Percentiles rank a stretch among this genome's conserved stretches.
phyloP scores from a whole-genome alignment of 2,113 vertebrate species.

The Ornithorhynchus anatinus region DNA sequence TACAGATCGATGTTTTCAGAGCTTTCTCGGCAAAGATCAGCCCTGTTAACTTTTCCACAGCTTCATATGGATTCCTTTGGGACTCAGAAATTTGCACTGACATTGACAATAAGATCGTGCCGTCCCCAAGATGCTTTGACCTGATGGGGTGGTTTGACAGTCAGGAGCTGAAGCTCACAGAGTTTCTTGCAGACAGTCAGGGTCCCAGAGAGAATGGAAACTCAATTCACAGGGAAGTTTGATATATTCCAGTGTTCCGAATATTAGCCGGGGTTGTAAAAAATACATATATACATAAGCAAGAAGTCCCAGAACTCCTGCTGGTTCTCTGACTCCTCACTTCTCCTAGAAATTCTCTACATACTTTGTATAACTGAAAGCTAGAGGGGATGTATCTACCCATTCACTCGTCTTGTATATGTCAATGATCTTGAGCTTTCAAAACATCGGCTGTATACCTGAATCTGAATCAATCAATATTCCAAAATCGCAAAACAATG shows the following conservation, averaged over 20 bases:
- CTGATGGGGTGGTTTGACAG: no score
- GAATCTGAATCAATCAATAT: conserved; percentile 43
- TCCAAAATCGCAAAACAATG: conserved; percentile 10
- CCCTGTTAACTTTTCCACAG: conserved; percentile 2
- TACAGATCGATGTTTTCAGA: conserved; percentile 1
- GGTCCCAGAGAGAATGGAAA: not conserved
- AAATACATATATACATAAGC: not conserved
- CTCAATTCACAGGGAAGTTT: no score
- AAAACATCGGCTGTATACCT: conserved; percentile 33
- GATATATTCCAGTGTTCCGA: not conserved
- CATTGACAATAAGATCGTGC: not conserved
- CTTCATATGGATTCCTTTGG: not conserved
- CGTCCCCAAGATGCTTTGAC: no score
- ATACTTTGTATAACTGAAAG: no score
- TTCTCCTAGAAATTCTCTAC: no score
- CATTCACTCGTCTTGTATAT: no score
- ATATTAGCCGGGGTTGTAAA: not conserved
- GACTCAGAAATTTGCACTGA: not conserved
- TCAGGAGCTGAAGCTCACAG: no score
- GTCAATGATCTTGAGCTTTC: not conserved
- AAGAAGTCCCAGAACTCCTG: not conserved
- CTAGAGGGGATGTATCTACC: no score
- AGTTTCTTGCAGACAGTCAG: not conserved
- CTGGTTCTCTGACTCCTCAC: no score
- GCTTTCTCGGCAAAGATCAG: conserved; percentile 9